Evolutionary conservation across 2,113 vertebrate species (phyloP), one percentile per base, ranked within the genome.

Genomic region (Tor tambroides): DNA sequence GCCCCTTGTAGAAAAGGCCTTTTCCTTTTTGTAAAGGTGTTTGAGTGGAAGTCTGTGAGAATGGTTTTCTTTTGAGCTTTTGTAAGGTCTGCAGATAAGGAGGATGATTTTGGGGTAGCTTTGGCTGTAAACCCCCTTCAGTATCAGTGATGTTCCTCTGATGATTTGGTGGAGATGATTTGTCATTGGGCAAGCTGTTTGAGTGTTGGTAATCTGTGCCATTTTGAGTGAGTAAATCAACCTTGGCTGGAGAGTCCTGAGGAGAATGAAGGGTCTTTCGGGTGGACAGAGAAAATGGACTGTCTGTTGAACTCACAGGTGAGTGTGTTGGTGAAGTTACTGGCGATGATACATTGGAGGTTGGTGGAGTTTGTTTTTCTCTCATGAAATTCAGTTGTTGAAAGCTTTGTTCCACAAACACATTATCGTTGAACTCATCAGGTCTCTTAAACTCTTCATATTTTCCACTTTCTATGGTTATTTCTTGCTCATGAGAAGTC

Each of bases 231-330:
- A 19, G 38, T 69, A 14, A 61, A 83, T 76, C 59, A 86, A 83
- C n/a, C 83, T 56, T 11, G 23, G 56, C 8, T 63, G 85, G 74
- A 69, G 90, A 12, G 85, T 90, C 85, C 86, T 82, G 67, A 32
- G 72, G 82, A 75, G 56, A 59, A 59, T 10, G 21, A 23, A 59
- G 56, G 56, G 56, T n/a, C 56, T 23, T n/a, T 1, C 21, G 2
- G 56, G 2, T 59, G 56, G 21, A n/a, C 56, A 10, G 56, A 59
- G 96, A 97, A 90, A 98, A 98, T 91, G 95, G 95, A 43, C 96
- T 97, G 93, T 98, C 96, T 88, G 96, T 91, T 23, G 97, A 98
- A 91, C 97, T 97, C 91, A 97, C 93, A 0, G 97, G 97, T 0
- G 96, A 98, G 88, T 96, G 94, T 0, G 97, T 97, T 0, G 96